Percentiles rank a stretch among this genome's conserved stretches.
These are phyloP conservation scores for Meles meles DNA, from an alignment of 2,113 vertebrate genomes.

Conservation along the genomic window DNA sequence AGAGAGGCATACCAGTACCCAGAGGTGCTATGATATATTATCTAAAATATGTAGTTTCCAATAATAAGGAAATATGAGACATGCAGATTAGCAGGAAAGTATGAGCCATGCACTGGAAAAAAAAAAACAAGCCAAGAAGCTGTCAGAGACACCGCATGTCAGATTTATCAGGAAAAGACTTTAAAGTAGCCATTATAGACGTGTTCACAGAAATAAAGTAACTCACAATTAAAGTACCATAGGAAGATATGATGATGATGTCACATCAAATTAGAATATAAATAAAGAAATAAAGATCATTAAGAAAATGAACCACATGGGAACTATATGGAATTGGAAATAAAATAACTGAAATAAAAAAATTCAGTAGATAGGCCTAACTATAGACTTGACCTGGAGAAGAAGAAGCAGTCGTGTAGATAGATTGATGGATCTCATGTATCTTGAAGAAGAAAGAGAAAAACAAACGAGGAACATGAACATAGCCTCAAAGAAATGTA, in stretches of 20 bases:
- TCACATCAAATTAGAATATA: neutral
- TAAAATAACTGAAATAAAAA: constrained; percentile 26
- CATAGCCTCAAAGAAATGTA: neutral
- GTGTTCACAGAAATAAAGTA: neutral
- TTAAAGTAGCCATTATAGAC: neutral
- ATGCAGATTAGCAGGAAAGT: neutral
- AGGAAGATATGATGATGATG: neutral
- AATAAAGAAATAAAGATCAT: neutral
- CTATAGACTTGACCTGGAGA: neutral
- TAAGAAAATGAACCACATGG: neutral
- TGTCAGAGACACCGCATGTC: neutral
- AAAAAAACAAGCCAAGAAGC: neutral
- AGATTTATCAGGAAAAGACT: neutral
- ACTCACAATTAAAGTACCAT: neutral
- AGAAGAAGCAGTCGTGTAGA: neutral
- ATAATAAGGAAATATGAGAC: neutral
- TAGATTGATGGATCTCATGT: neutral
- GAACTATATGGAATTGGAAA: neutral
- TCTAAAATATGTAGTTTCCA: neutral
- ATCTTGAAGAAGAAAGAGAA: neutral
- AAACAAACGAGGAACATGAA: neutral
- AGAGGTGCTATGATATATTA: neutral
- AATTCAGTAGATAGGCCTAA: neutral
- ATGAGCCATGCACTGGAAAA: neutral
- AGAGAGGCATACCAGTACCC: neutral